Base-by-base conservation (phyloP, 2,797 vertebrate genomes). In the Erethizon dorsatum region DNA sequence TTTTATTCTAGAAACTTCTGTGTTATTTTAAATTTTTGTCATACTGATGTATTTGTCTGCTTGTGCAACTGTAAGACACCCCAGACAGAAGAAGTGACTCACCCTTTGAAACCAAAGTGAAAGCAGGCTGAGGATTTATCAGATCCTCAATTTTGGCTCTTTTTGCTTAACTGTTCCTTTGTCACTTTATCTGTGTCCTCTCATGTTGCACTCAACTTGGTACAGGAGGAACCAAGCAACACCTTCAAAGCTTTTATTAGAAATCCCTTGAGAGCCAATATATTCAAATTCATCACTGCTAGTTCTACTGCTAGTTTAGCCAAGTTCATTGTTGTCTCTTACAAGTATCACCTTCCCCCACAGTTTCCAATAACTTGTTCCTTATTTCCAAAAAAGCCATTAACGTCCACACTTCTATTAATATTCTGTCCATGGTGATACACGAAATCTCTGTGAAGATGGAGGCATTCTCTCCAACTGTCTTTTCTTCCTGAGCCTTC, bases 1-100 rank as follows among this genome's bases (percentile, higher is more conserved):
- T 86, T 90, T 52, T 65, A 28, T 79, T 78, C 87, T 91, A 41
- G 59, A 91, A 82, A 82, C 24, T 59, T 84, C 37, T 88, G 41
- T 59, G 18, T 31, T 57, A 57, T 47, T 85, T 87, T 84, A 56
- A 17, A 57, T 83, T 82, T 75, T 87, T 71, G 71, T 91, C 54
- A 52, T 26, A 56, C 8, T 50, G 14, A 57, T 50, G 4, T 45
- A 54, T 85, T 22, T 33, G 41, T 88, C 8, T 63, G 41, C 56
- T 33, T 28, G 18, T 37, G 4, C 18, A 26, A 37, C 17, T 54
- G 54, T 18, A 84, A 88, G 65, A 85, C 31, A 61, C 1, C 24
- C 52, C 11, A 65, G 28, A 57, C 54, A 45, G 45, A 18, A n/a
- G 31, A 61, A 20, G 12, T 17, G 56, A 47, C 45, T 47, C 47